phyloP scores from a whole-genome alignment of 2,888 invertebrate species.

The Galerucella pusilla region DNA sequence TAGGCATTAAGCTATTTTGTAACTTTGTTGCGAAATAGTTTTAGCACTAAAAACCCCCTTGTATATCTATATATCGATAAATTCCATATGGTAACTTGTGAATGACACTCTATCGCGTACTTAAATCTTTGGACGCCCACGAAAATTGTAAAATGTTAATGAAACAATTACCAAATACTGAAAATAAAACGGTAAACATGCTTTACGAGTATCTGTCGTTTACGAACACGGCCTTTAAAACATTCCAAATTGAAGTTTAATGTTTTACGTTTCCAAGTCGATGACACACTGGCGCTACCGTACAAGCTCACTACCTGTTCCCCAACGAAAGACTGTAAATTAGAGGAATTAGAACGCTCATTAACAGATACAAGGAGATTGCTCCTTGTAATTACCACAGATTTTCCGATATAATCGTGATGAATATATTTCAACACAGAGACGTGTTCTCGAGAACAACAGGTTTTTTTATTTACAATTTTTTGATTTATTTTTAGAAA shows the following conservation, averaged over 20 bases:
- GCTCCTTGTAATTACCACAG: conserved; percentile 36
- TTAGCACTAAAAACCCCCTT: neutral
- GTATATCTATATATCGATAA: neutral
- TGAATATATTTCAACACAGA: conserved; percentile 34
- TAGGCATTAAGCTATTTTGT: too few relatives aligned
- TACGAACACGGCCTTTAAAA: conserved; percentile 56
- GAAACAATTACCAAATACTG: conserved; percentile 60
- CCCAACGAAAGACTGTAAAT: conserved; percentile 52
- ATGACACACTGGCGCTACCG: conserved; percentile 47
- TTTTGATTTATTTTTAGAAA: conserved; percentile 17
- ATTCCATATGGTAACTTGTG: neutral
- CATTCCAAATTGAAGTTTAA: conserved; percentile 60
- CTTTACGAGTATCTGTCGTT: conserved; percentile 53
- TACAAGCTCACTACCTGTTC: conserved; percentile 55
- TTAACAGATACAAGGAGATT: conserved; percentile 62
- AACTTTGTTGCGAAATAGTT: too few relatives aligned
- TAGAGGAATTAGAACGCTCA: conserved; percentile 64
- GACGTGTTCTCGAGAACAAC: neutral
- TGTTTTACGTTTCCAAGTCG: conserved; percentile 53
- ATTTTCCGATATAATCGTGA: conserved; percentile 36
- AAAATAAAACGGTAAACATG: conserved; percentile 54
- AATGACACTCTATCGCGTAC: conserved; percentile 26
- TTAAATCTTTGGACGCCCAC: conserved; percentile 57
- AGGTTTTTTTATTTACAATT: neutral
- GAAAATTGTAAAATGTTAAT: conserved; percentile 62